Conservation (phyloP, 64 coral and sea anemone genomes). For the Actinia tenebrosa region DNA sequence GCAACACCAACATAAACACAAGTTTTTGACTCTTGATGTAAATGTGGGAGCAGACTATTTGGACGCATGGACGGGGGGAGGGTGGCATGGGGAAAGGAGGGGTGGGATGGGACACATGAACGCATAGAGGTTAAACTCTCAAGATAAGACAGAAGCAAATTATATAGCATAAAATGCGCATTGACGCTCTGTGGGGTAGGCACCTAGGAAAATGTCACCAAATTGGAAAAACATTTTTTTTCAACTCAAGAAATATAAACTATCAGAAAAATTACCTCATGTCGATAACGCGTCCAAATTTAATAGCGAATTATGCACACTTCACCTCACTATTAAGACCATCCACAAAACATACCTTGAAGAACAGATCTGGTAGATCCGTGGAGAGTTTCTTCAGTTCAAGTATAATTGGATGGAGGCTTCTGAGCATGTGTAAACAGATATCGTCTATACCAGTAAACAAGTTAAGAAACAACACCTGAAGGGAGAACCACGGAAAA, state of each 20-base stretch:
- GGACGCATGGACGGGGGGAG: no score
- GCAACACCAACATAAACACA: not conserved
- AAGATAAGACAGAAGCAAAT: no score
- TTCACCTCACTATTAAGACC: no score
- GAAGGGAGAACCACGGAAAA: not conserved
- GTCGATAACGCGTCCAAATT: no score
- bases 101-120: not conserved
- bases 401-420: slow-evolving; percentile 72
- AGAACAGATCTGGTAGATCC: slow-evolving; percentile 86
- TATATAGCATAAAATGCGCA: no score
- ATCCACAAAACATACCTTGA: slow-evolving; percentile 52
- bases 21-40: not conserved
- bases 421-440: slow-evolving; percentile 74
- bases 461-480: slow-evolving; percentile 92
- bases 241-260: no score
- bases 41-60: no score
- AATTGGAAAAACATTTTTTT: no score
- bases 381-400: slow-evolving; percentile 77
- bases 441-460: slow-evolving; percentile 79
- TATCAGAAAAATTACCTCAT: no score
- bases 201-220: no score
- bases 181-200: no score
- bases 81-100: not conserved
- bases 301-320: no score
- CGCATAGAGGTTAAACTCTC: not conserved